phyloP scores from a whole-genome alignment of 92 coral and sea anemone species.

The Porites lobata region DNA sequence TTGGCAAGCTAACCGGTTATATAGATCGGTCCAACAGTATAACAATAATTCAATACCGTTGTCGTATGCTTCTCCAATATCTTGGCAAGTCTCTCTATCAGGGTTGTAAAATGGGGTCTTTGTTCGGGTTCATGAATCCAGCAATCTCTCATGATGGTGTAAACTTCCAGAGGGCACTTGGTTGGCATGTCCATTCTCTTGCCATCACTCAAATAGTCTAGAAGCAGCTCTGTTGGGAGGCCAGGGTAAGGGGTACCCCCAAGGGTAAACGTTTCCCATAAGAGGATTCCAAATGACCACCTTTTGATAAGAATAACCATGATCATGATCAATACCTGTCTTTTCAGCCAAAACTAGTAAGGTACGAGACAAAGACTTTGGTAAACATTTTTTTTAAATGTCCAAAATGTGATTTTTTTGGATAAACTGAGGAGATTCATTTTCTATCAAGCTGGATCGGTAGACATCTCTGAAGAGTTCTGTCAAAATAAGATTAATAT shows the following conservation, averaged over 20 bases:
- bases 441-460: no score
- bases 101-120: conserved; percentile 76
- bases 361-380: no score
- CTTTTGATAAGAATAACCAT: conserved; percentile 29
- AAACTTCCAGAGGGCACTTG: conserved; percentile 84
- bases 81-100: conserved; percentile 77
- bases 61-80: conserved; percentile 77
- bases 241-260: conserved; percentile 95
- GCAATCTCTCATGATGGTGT: conserved; percentile 90
- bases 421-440: no score
- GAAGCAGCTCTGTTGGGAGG: conserved; percentile 86
- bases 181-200: conserved; percentile 85
- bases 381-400: no score
- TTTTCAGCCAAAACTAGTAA: no score
- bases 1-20: background rate
- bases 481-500: no score
- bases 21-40: no score
- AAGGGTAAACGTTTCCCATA: conserved; percentile 93
- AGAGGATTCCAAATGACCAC: conserved; percentile 91
- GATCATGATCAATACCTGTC: background rate
- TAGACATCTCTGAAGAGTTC: no score
- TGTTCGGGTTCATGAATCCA: conserved; percentile 82
- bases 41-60: conserved; percentile 55
- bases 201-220: conserved; percentile 81
- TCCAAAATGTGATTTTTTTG: no score